Conservation (phyloP, 2,113 vertebrate species). For the Hepsetus odoe region DNA sequence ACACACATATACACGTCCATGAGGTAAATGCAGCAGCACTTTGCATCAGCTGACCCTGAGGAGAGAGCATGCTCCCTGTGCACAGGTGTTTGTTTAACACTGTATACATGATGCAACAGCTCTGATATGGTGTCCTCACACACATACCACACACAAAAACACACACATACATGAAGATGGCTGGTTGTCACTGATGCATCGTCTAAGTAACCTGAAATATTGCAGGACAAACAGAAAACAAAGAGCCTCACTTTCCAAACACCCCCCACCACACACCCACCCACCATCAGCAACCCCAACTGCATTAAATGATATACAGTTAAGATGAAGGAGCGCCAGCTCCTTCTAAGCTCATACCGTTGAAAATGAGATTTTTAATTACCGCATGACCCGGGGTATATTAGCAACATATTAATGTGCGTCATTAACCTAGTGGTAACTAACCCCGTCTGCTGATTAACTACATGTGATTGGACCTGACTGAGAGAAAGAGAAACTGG, state of each 20-base stretch:
- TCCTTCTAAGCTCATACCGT: slow-evolving; percentile 73
- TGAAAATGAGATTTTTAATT: slow-evolving; percentile 85
- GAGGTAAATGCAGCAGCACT: slow-evolving; percentile 69
- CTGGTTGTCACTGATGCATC: slow-evolving; percentile 3
- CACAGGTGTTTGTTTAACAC: slow-evolving; percentile 62
- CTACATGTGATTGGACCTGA: slow-evolving; percentile 78
- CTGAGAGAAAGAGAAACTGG: slow-evolving; percentile 54
- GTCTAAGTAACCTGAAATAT: slow-evolving; percentile 21
- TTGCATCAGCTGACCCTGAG: slow-evolving; percentile 81
- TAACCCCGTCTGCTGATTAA: slow-evolving; percentile 82
- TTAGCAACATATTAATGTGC: slow-evolving; percentile 82
- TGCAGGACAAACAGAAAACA: slow-evolving; percentile 19
- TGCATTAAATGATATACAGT: slow-evolving; percentile 43
- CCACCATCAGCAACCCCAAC: not conserved
- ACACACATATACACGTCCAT: slow-evolving; percentile 54
- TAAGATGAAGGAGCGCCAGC: slow-evolving; percentile 72
- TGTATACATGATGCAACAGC: slow-evolving; percentile 74
- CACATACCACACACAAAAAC: slow-evolving; percentile 50
- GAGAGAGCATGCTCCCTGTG: slow-evolving; percentile 72
- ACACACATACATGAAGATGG: slow-evolving; percentile 10
- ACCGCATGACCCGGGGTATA: slow-evolving; percentile 83
- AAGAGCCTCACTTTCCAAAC: not conserved
- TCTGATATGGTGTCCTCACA: slow-evolving; percentile 30
- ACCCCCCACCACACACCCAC: not conserved
- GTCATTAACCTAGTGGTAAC: slow-evolving; percentile 85